Conservation (phyloP, 2,797 vertebrate species). For the Phylloscopus collybita region DNA sequence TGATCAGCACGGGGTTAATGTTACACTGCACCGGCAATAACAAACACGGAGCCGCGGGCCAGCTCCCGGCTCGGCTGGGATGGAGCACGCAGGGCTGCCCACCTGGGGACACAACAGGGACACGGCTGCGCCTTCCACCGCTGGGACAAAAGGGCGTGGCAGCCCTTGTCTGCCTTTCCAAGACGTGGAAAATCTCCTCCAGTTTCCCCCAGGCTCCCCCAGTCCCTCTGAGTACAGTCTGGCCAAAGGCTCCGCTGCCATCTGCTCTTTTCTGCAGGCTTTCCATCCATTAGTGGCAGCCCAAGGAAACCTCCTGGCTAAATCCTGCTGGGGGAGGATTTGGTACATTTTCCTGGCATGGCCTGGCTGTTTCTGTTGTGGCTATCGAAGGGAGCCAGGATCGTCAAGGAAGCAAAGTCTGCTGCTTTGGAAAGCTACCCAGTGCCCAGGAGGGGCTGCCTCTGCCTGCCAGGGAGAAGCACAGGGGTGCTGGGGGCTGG, state of each 20-base stretch:
- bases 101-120: fast-evolving
- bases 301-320: slow-evolving; percentile 37
- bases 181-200: slow-evolving; percentile 5
- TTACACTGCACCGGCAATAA: not conserved
- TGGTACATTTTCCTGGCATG: slow-evolving; percentile 39
- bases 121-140: not conserved
- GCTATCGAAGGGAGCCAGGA: not conserved
- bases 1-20: not conserved
- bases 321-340: not conserved
- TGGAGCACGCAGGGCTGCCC: fast-evolving
- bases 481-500: not conserved
- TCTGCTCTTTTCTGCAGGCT: slow-evolving; percentile 40
- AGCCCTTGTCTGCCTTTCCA: not conserved
- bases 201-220: not conserved
- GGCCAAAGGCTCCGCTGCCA: not conserved
- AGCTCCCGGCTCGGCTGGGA: fast-evolving
- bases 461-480: not conserved
- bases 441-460: not conserved
- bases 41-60: not conserved
- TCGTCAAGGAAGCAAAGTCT: not conserved
- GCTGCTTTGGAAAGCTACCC: not conserved
- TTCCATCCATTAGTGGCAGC: slow-evolving; percentile 14
- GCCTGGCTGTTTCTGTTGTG: not conserved
- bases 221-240: not conserved
- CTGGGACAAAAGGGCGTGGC: not conserved